Evolutionary conservation across 2,888 invertebrate genomes (phyloP).

Genomic region (Ctena decussata): DNA sequence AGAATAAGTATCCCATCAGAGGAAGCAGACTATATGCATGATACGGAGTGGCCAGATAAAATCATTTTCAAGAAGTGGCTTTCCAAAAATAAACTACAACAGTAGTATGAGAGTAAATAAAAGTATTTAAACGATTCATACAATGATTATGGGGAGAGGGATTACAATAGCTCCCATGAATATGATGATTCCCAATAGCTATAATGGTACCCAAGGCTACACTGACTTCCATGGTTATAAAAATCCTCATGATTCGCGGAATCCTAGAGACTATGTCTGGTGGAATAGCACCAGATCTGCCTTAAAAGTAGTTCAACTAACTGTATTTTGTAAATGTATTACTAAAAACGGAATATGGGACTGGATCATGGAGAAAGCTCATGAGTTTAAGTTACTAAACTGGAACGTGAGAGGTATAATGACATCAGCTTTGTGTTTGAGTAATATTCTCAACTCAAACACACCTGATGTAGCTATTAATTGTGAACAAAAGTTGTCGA

Average conservation of each 20-base stretch:
- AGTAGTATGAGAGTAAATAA: background rate
- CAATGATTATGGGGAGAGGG: too few species aligned
- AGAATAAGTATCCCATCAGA: too few species aligned
- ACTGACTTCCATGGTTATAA: background rate
- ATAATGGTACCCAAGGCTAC: background rate
- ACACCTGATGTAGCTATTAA: background rate
- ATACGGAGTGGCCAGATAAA: background rate
- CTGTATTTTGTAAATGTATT: too few species aligned
- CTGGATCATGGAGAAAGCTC: background rate
- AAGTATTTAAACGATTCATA: too few species aligned
- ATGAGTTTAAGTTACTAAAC: background rate
- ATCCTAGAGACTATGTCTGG: background rate
- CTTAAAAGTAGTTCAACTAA: background rate
- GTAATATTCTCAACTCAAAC: background rate
- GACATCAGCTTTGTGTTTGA: background rate
- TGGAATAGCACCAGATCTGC: background rate
- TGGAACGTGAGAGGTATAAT: background rate
- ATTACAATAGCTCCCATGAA: background rate
- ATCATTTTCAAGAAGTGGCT: background rate
- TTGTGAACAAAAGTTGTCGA: background rate
- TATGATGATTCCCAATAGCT: background rate
- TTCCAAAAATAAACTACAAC: background rate
- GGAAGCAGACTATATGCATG: background rate
- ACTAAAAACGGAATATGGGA: too few species aligned
- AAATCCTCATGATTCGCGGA: background rate